A percentile compares a stretch with the other conserved stretches of the same genome.
phyloP scores from a whole-genome alignment of 2,888 invertebrate species.

The Dasypogon diadema region DNA sequence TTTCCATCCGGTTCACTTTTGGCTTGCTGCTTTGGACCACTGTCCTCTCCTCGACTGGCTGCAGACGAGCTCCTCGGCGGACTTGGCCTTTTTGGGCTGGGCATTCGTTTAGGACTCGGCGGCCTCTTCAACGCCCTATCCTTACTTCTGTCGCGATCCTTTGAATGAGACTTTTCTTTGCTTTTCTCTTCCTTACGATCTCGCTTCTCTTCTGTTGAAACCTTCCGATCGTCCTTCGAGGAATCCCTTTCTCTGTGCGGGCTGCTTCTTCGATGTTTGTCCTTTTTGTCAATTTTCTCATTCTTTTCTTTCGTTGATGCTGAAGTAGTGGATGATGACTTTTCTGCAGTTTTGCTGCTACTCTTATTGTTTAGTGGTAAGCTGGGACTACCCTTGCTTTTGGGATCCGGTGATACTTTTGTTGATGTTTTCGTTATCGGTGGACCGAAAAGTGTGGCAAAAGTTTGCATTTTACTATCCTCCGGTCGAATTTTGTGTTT shows the following conservation, averaged over 20 bases:
- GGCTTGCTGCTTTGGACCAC: neutral
- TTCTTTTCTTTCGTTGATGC: constrained; percentile 61
- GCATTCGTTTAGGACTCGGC: constrained; percentile 64
- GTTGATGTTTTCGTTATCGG: constrained; percentile 80
- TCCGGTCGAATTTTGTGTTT: constrained; percentile 75
- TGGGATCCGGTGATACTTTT: constrained; percentile 77
- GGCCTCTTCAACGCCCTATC: constrained; percentile 70
- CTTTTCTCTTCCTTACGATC: constrained; percentile 70
- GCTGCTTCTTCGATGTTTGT: constrained; percentile 70
- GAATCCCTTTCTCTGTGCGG: constrained; percentile 70
- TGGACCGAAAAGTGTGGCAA: constrained; percentile 85
- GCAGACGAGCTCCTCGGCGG: constrained; percentile 54
- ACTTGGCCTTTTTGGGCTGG: constrained; percentile 61
- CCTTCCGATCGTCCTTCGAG: constrained; percentile 59
- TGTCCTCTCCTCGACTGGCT: constrained; percentile 45
- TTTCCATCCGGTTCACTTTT: constrained; percentile 28
- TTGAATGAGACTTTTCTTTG: constrained; percentile 71
- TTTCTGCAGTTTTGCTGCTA: constrained; percentile 44
- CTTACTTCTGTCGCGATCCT: constrained; percentile 71
- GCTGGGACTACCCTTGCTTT: constrained; percentile 71
- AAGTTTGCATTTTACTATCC: constrained; percentile 74
- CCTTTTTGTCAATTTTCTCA: constrained; percentile 73
- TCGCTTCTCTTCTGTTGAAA: constrained; percentile 65
- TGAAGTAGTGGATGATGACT: constrained; percentile 22
- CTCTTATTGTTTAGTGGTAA: constrained; percentile 62